phyloP scores from a whole-genome alignment of 1,140 invertebrate species.

The Lepidurus arcticus region DNA sequence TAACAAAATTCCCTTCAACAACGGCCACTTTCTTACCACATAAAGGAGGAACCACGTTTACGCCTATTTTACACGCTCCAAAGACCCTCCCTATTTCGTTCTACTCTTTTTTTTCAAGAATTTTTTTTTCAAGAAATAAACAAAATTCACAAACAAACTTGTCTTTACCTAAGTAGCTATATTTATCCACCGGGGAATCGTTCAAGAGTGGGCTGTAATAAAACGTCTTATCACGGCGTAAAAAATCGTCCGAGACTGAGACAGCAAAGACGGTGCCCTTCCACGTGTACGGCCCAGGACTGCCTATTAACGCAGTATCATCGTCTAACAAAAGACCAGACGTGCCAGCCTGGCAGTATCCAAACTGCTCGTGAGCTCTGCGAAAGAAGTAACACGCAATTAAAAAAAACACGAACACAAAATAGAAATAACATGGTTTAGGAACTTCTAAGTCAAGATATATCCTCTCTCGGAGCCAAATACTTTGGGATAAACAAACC shows the following conservation, averaged over 20 bases:
- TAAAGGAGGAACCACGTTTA: neutral
- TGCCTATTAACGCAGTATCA: slow-evolving; percentile 72
- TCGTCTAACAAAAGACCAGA: slow-evolving; percentile 72
- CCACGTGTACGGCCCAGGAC: slow-evolving; percentile 79
- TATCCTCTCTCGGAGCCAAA: neutral
- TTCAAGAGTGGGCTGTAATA: slow-evolving; percentile 66
- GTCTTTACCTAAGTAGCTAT: slow-evolving; percentile 68
- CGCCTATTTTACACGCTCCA: neutral
- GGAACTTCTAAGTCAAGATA: slow-evolving; percentile 10
- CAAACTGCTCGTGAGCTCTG: slow-evolving; percentile 77
- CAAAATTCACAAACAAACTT: slow-evolving; percentile 29
- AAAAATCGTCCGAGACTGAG: slow-evolving; percentile 64
- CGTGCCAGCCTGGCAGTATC: slow-evolving; percentile 87
- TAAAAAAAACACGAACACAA: neutral
- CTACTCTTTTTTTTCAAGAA: neutral
- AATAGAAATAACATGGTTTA: slow-evolving; percentile 6
- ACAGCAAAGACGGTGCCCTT: slow-evolving; percentile 77
- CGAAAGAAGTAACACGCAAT: slow-evolving; percentile 38
- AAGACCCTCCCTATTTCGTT: neutral
- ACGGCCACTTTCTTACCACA: neutral
- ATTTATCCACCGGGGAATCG: slow-evolving; percentile 71
- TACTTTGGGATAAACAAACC: neutral
- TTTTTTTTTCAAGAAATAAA: slow-evolving; percentile 16
- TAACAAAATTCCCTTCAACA: neutral
- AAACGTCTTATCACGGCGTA: slow-evolving; percentile 67